Conservation (phyloP, 2,888 invertebrate species). For the Ptychoptera albimana region DNA sequence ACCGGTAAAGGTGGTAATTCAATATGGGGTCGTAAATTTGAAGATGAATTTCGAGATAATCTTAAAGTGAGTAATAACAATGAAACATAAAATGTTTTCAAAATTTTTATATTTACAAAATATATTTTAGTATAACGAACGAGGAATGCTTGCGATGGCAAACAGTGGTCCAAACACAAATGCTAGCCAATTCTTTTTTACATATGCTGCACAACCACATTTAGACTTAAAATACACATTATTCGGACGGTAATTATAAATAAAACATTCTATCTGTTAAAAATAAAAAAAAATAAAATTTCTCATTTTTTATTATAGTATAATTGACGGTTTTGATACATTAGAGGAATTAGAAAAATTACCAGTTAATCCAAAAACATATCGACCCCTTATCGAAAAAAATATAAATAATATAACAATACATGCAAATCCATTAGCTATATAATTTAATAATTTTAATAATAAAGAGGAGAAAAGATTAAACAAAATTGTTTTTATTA, state of each 20-base stretch:
- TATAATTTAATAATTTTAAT: slow-evolving; percentile 25
- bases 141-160: slow-evolving; percentile 93
- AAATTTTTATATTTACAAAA: not conserved
- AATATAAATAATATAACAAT: slow-evolving; percentile 81
- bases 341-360: slow-evolving; percentile 92
- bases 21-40: slow-evolving; percentile 93
- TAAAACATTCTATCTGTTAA: not conserved
- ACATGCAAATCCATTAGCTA: slow-evolving; percentile 95
- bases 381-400: slow-evolving; percentile 70
- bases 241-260: slow-evolving; percentile 69
- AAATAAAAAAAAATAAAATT: slow-evolving; percentile 1
- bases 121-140: slow-evolving; percentile 52
- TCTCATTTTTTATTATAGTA: slow-evolving; percentile 46
- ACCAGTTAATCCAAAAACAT: slow-evolving; percentile 87
- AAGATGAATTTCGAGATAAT: slow-evolving; percentile 92
- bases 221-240: slow-evolving; percentile 93
- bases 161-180: slow-evolving; percentile 97
- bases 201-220: slow-evolving; percentile 86
- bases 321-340: slow-evolving; percentile 93
- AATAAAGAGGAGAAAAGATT: too few species aligned
- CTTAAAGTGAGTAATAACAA: slow-evolving; percentile 53
- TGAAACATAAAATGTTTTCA: not conserved
- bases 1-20: slow-evolving; percentile 95
- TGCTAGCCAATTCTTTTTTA: slow-evolving; percentile 95
- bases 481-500: too few species aligned